Percentiles rank a stretch among this genome's conserved stretches.
Evolutionary conservation across 2,113 vertebrate species (phyloP).

Genomic region (Euleptes europaea): DNA sequence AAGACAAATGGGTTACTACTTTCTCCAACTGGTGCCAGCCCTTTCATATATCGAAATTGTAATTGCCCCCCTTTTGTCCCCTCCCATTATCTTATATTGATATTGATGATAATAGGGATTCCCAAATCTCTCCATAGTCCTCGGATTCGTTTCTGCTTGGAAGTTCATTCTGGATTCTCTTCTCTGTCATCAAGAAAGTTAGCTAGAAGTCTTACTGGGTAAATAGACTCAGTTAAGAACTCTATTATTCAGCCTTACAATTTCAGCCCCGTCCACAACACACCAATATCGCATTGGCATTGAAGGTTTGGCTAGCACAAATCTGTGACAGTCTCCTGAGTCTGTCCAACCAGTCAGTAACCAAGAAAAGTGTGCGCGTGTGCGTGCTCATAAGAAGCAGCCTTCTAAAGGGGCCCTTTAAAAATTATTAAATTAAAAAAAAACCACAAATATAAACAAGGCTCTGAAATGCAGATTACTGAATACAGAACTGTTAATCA

Average conservation of each 20-base stretch:
- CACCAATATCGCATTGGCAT: not conserved
- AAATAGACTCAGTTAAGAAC: not conserved
- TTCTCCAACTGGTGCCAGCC: no score
- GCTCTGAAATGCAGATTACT: no score
- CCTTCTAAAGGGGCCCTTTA: not conserved
- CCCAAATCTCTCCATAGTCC: not conserved
- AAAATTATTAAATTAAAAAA: no score
- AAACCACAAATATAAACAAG: no score
- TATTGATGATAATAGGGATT: no score
- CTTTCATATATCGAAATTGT: no score
- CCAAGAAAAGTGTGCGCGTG: not conserved
- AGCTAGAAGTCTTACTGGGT: not conserved
- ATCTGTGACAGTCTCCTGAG: not conserved
- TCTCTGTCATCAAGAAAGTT: not conserved
- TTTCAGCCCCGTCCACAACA: not conserved
- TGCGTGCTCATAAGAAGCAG: not conserved
- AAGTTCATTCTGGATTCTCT: not conserved
- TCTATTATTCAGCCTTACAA: not conserved
- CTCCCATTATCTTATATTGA: no score
- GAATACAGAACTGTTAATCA: no score
- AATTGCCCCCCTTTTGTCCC: no score
- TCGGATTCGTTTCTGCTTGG: not conserved
- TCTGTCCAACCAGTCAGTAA: not conserved
- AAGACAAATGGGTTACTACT: no score
- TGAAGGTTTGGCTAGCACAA: not conserved